Evolutionary conservation across 2,113 vertebrate genomes (phyloP), one percentile per base, ranked within the genome.

Genomic region (Heloderma charlesbogerti): DNA sequence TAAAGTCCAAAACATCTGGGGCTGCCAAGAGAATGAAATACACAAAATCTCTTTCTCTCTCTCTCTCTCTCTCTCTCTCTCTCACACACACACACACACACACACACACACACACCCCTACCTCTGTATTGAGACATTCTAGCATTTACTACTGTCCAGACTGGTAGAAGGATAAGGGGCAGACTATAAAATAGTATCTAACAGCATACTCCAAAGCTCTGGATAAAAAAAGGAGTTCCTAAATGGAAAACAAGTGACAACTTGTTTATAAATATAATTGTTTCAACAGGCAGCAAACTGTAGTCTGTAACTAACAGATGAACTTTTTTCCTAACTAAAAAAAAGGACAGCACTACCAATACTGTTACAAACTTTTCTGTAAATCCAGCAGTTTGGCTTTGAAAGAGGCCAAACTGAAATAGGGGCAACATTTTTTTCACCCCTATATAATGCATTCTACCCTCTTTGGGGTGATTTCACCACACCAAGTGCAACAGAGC

Each of bases 301-400:
- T 63, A 63, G 74, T 15, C 37, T 34, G 37, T 45, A 78, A 54
- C 57, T 5, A 63, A 78, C 18, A 87, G 37, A 63, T 40, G 12
- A 78, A n/a, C 10, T 15, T 63, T 34, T 88, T 78, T 78, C 43
- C 37, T 78, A 78, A 88, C 63, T 87, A 77, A 87, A 75, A 51
- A 63, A 5, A 22, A 77, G 72, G n/a, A 29, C 20, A 87, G 51
- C 34, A 31, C 51, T 40, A 87, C 29, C 51, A 37, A 43, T 75
- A 71, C 15, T 40, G 5, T 74, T 57, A 60, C 71, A 57, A 60
- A 87, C 16, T 60, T n/a, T 67, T 60, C 57, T 60, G 13, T 43
- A 63, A 63, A n/a, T 63, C 31, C 37, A 63, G 37, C 51, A 63
- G 2, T 31, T 9, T 63, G 16, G 3, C 60, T 63, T 20, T 69